Percentiles rank a stretch among this genome's conserved stretches.
These are phyloP conservation scores for Poecilia picta DNA, from an alignment of 2,797 vertebrate species.

Conservation along the genomic window DNA sequence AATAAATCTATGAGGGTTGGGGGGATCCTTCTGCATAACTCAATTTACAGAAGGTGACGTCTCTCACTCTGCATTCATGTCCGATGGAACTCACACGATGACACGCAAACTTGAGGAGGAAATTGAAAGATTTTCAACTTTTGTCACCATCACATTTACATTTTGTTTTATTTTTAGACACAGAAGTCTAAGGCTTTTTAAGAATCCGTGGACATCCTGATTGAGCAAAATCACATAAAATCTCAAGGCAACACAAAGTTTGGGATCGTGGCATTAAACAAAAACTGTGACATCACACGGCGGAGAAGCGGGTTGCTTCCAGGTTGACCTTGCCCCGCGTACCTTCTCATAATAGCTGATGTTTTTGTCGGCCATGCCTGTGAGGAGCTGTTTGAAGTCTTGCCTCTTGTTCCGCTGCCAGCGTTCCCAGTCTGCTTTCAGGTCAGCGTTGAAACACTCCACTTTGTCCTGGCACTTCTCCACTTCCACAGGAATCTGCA, in stretches of 20 bases:
- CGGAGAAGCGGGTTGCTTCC: neutral
- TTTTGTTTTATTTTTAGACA: too few species aligned
- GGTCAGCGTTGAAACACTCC: slow-evolving; percentile 97
- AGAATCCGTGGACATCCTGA: too few species aligned
- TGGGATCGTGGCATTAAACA: neutral
- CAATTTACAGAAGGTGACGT: too few species aligned
- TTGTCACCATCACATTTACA: too few species aligned
- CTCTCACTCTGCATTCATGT: too few species aligned
- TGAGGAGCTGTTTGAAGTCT: slow-evolving; percentile 95
- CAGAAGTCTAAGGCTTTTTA: too few species aligned
- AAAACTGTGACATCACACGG: neutral
- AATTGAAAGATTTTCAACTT: too few species aligned
- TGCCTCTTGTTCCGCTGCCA: slow-evolving; percentile 98
- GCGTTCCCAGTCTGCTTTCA: slow-evolving; percentile 98
- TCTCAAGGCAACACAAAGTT: neutral
- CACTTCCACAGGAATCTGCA: slow-evolving; percentile 90
- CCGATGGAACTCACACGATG: too few species aligned
- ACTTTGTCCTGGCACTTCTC: slow-evolving; percentile 95
- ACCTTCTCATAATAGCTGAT: slow-evolving; percentile 98
- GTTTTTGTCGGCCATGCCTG: slow-evolving; percentile 95
- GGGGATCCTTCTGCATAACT: too few species aligned
- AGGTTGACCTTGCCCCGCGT: neutral
- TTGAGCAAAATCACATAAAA: neutral
- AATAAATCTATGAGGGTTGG: too few species aligned
- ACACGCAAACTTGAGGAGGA: too few species aligned